These are phyloP conservation scores for Hypanus sabinus DNA, from an alignment of 2,113 vertebrate genomes.

Conservation along the genomic window DNA sequence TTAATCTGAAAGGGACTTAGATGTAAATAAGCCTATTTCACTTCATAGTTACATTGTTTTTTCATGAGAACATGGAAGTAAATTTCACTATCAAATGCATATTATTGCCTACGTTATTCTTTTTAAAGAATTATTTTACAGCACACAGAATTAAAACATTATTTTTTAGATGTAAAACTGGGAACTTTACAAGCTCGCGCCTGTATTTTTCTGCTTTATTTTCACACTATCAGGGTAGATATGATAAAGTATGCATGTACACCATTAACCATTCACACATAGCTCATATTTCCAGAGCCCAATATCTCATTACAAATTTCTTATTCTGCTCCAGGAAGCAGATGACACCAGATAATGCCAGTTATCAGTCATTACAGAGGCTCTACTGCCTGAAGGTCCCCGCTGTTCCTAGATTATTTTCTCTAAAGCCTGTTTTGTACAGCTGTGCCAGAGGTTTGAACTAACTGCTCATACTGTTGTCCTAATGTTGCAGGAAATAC, in stretches of 20 bases:
- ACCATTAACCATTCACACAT: slow-evolving; percentile 59
- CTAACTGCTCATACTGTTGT: not conserved
- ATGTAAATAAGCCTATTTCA: not conserved
- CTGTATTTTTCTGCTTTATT: slow-evolving; percentile 15
- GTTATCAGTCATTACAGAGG: slow-evolving; percentile 61
- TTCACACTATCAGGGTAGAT: slow-evolving; percentile 59
- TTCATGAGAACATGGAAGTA: not conserved
- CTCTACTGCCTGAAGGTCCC: slow-evolving; percentile 48
- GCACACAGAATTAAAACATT: slow-evolving; percentile 39
- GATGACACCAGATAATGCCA: slow-evolving; percentile 76
- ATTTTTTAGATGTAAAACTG: slow-evolving; percentile 39
- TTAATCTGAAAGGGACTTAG: not conserved
- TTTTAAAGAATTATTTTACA: slow-evolving; percentile 51
- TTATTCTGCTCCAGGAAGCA: slow-evolving; percentile 64
- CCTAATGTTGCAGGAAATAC: not conserved
- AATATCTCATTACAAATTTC: slow-evolving; percentile 63
- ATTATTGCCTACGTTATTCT: slow-evolving; percentile 40
- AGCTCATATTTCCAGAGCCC: slow-evolving; percentile 48
- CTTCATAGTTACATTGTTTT: not conserved
- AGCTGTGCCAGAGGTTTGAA: slow-evolving; percentile 31
- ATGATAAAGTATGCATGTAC: slow-evolving; percentile 58
- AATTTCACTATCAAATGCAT: slow-evolving; percentile 21
- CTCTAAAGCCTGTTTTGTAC: slow-evolving; percentile 35
- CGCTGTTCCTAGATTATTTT: slow-evolving; percentile 42
- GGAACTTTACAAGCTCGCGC: not conserved